Percentiles rank a stretch among this genome's conserved stretches.
phyloP scores from a whole-genome alignment of 2,888 invertebrate genomes.

The Agelastica alni region DNA sequence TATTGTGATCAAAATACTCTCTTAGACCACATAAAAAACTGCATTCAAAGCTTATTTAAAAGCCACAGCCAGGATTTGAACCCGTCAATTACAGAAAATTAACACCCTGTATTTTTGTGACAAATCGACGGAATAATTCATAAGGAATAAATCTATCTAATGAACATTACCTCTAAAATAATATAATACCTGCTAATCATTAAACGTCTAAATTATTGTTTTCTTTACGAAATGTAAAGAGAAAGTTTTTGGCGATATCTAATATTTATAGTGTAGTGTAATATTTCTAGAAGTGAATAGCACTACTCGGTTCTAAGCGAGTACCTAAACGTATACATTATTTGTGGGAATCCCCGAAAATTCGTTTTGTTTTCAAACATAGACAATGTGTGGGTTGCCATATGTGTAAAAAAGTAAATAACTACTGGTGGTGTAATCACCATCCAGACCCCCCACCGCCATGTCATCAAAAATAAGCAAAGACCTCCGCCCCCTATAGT shows the following conservation, averaged over 20 bases:
- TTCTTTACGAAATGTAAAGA: conserved; percentile 1
- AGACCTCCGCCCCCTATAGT: not conserved
- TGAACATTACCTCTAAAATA: conserved; percentile 9
- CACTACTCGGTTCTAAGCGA: not conserved
- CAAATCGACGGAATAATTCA: not conserved
- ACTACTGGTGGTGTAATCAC: not conserved
- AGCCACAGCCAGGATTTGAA: not conserved
- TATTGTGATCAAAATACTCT: not conserved
- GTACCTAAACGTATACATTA: not conserved
- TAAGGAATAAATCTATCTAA: conserved; percentile 2
- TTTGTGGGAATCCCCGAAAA: not conserved
- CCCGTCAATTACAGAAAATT: not conserved
- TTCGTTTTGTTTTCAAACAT: not conserved
- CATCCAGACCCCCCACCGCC: not conserved
- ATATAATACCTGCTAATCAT: not conserved
- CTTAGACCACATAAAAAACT: not conserved
- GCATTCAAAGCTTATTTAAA: not conserved
- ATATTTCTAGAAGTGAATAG: not conserved
- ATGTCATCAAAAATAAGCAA: not conserved
- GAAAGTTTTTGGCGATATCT: not conserved
- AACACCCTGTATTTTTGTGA: conserved; percentile 4
- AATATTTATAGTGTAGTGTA: not conserved
- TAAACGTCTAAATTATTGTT: conserved; percentile 5
- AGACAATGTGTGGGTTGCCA: not conserved
- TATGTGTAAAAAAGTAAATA: not conserved